Evolutionary conservation across 2,113 vertebrate genomes (phyloP), one percentile per base, ranked within the genome.

Genomic region (Pycnonotus jocosus): DNA sequence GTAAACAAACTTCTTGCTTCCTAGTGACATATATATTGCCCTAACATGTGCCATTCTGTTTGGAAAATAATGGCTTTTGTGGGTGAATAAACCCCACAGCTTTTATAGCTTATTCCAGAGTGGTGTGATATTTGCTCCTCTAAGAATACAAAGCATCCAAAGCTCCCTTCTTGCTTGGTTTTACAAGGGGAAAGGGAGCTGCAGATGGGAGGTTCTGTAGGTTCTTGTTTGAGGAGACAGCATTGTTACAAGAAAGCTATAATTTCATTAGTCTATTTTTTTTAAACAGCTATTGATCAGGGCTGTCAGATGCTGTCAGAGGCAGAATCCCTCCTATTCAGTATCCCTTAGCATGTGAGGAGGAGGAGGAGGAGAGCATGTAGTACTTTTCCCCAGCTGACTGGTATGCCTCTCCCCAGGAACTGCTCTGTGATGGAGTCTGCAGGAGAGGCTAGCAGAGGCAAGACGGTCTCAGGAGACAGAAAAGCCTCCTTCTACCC

Each of bases 1-100:
- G 25, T 80, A 90, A 88, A 94, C 44, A 90, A 89, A 66, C 47
- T 93, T 88, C 37, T 92, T 80, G 28, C 47, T 90, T 88, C 51
- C 71, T 40, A 45, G 28, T 78, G 72, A 90, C 40, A 61, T 37
- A 20, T 56, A 37, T 56, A 61, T 53, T 93, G 61, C 70, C 40
- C 44, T 74, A 64, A 86, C 68, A 30, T 61, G 60, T 69, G 20
- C n/a, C 37, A 68, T 57, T 93, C 57, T 86, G 14, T 71, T 66
- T 88, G 79, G 60, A 73, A 77, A 90, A 92, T 27, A 78, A 77
- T 88, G 50, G 12, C 0, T 11, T 88, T 82, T 91, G 69, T 3
- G 15, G 45, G 40, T 86, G 72, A 91, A 69, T 80, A 85, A 82
- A 48, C 37, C 48, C 19, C 35, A 35, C 10, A 50, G 72, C 42